phyloP scores from a whole-genome alignment of 1,140 invertebrate species.

The Drosophila micromelanica region DNA sequence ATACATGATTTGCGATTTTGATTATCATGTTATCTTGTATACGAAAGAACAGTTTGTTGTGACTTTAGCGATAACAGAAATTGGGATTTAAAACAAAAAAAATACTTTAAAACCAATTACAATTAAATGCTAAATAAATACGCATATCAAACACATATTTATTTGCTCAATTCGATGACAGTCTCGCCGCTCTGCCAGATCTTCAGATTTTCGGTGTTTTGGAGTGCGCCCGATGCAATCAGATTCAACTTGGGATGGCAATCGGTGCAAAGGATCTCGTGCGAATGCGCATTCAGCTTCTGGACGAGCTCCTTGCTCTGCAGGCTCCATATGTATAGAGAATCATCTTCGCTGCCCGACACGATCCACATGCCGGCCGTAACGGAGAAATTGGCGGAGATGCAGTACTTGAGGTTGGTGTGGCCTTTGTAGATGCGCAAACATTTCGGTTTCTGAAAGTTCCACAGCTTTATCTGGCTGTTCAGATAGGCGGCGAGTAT shows the following conservation, averaged over 20 bases:
- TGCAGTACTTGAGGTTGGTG: conserved; percentile 50
- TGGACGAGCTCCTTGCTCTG: conserved; percentile 62
- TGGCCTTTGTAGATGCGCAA: conserved; percentile 62
- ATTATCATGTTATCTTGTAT: conserved; percentile 54
- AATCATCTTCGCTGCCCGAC: conserved; percentile 60
- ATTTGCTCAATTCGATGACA: conserved; percentile 2
- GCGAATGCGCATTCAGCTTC: conserved; percentile 31
- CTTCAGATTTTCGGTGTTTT: conserved; percentile 27
- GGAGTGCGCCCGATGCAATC: conserved; percentile 45
- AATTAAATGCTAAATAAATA: conserved; percentile 6
- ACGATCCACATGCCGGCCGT: conserved; percentile 67
- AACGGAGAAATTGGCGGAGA: conserved; percentile 58
- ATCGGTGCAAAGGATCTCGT: conserved; percentile 48
- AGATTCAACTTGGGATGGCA: conserved; percentile 64
- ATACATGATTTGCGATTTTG: conserved; percentile 57
- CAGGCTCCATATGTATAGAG: conserved; percentile 59
- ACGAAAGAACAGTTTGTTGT: conserved; percentile 38
- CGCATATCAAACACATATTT: neutral
- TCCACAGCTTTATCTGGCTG: conserved; percentile 62
- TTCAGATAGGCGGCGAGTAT: conserved; percentile 56
- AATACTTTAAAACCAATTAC: conserved; percentile 8
- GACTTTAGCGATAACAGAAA: conserved; percentile 16
- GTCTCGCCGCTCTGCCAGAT: conserved; percentile 56
- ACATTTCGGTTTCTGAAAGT: conserved; percentile 58
- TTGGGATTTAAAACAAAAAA: neutral